These are phyloP conservation scores for Oxyura jamaicensis DNA, from an alignment of 2,113 vertebrate species.

Conservation along the genomic window DNA sequence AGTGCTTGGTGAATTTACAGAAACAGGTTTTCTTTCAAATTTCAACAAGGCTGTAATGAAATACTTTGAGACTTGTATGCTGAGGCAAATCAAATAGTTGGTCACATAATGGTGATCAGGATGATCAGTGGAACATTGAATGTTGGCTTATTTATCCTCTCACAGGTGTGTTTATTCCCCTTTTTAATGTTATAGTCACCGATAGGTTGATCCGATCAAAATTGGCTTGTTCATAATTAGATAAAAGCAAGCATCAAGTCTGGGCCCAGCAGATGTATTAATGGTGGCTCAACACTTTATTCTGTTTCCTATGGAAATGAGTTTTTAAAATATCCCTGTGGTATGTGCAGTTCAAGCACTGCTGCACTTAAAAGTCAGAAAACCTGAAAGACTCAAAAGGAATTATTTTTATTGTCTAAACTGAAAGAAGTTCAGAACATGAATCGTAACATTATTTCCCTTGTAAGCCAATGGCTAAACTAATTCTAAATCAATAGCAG, in stretches of 20 bases:
- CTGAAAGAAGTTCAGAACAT: not conserved
- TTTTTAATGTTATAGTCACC: not conserved
- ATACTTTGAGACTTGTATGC: not conserved
- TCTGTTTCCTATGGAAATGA: not conserved
- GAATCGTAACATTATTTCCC: not conserved
- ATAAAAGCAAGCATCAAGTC: not conserved
- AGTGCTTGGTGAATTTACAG: not conserved
- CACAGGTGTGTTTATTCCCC: not conserved
- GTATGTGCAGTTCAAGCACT: not conserved
- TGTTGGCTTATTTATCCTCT: not conserved
- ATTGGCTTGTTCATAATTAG: not conserved
- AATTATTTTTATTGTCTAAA: not conserved
- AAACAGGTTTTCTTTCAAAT: not conserved
- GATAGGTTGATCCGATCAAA: not conserved
- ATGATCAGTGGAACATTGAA: not conserved
- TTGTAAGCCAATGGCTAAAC: not conserved
- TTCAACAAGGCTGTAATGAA: not conserved
- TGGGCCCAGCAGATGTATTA: not conserved
- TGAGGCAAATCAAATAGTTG: not conserved
- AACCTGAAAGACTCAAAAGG: not conserved
- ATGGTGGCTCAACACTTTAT: not conserved
- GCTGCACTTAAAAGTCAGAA: not conserved
- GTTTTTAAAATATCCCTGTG: not conserved
- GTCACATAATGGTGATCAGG: not conserved
- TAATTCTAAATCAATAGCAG: not conserved